phyloP scores from a whole-genome alignment of 2,888 invertebrate genomes.

The Cerastis rubricosa region DNA sequence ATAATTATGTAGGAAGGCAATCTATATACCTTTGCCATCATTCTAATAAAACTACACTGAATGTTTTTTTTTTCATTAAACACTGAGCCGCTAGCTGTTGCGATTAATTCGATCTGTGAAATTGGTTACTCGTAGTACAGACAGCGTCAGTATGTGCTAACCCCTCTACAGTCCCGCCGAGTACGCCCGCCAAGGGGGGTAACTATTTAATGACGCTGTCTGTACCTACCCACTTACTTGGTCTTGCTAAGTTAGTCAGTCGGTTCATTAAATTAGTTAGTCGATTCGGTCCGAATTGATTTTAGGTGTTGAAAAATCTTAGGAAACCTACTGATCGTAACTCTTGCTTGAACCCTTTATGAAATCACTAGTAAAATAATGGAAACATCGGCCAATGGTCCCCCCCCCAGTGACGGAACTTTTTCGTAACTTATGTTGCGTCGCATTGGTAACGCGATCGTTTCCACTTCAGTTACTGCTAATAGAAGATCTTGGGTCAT shows the following conservation, averaged over 20 bases:
- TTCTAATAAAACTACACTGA: background rate
- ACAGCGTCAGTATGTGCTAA: too few species aligned
- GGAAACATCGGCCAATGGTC: slow-evolving; percentile 48
- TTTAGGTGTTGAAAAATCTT: slow-evolving; percentile 31
- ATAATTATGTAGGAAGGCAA: background rate
- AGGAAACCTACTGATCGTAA: slow-evolving; percentile 40
- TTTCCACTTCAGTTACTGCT: slow-evolving; percentile 66
- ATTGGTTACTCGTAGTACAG: background rate
- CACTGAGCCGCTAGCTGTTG: background rate
- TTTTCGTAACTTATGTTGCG: slow-evolving; percentile 67
- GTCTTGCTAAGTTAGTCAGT: background rate
- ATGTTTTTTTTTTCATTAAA: background rate
- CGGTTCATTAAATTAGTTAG: background rate
- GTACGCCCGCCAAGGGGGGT: too few species aligned
- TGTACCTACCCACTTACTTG: background rate
- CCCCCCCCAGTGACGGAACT: slow-evolving; percentile 58
- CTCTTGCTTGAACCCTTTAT: slow-evolving; percentile 43
- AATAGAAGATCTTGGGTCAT: slow-evolving; percentile 41
- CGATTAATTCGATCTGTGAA: slow-evolving; percentile 1
- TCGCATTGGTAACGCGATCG: slow-evolving; percentile 59
- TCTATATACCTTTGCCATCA: background rate
- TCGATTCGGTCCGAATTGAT: slow-evolving; percentile 22
- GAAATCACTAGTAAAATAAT: slow-evolving; percentile 66
- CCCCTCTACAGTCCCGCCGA: too few species aligned
- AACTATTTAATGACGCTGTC: too few species aligned